phyloP scores from a whole-genome alignment of 1,140 invertebrate species.

The Micrasema minimum region DNA sequence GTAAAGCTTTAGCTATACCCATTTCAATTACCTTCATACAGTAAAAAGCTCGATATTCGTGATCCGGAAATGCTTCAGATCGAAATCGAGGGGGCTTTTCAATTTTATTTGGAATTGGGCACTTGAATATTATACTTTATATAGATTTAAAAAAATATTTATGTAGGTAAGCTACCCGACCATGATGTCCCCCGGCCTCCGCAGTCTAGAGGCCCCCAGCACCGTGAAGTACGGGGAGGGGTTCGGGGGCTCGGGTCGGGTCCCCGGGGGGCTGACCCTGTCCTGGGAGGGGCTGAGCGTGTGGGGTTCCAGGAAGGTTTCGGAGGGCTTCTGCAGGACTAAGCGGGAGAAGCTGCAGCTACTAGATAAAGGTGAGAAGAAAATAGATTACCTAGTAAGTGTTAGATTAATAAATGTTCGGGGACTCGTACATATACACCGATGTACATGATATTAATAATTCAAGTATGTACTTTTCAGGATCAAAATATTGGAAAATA shows the following conservation, averaged over 20 bases:
- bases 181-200: not conserved
- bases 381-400: no score
- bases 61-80: no score
- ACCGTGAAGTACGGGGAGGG: slow-evolving; percentile 57
- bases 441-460: not conserved
- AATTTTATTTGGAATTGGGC: no score
- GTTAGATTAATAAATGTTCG: not conserved
- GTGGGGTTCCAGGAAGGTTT: slow-evolving; percentile 59
- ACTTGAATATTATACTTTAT: no score
- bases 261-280: slow-evolving; percentile 59
- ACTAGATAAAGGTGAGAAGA: slow-evolving; percentile 51
- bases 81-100: no score
- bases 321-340: slow-evolving; percentile 62
- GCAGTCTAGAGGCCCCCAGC: not conserved
- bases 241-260: slow-evolving; percentile 58
- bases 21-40: no score
- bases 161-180: no score
- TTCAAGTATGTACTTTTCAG: not conserved
- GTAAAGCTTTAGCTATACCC: no score
- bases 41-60: no score
- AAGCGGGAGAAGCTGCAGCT: slow-evolving; percentile 63
- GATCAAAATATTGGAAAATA: no score
- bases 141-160: no score
- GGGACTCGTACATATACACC: not conserved
- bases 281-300: slow-evolving; percentile 64